Percentiles rank a stretch among this genome's conserved stretches.
These are phyloP conservation scores for Cheilosia variabilis DNA, from an alignment of 2,888 invertebrate genomes.

Conservation along the genomic window DNA sequence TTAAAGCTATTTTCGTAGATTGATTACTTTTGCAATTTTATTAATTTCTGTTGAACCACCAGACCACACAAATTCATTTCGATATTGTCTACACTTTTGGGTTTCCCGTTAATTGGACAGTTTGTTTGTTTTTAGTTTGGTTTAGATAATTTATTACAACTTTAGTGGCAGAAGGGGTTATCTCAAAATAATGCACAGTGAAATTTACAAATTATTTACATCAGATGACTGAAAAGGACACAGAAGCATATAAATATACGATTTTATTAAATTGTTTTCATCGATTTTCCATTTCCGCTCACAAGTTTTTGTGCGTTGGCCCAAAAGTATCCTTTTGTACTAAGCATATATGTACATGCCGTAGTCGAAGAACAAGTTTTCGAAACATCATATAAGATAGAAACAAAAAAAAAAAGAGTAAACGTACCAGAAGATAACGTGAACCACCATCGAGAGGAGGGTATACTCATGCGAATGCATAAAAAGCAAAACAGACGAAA, in stretches of 20 bases:
- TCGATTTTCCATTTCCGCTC: slow-evolving; percentile 62
- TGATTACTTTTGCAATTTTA: slow-evolving; percentile 59
- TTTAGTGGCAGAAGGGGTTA: slow-evolving; percentile 24
- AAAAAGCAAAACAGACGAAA: slow-evolving; percentile 39
- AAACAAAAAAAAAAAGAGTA: slow-evolving; percentile 29
- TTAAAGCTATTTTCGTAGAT: slow-evolving; percentile 72
- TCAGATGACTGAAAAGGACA: slow-evolving; percentile 53
- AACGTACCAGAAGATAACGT: slow-evolving; percentile 41
- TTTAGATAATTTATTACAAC: slow-evolving; percentile 29
- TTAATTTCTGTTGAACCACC: slow-evolving; percentile 45
- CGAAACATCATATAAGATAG: slow-evolving; percentile 31
- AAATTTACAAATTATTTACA: slow-evolving; percentile 58
- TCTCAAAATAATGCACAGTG: slow-evolving; percentile 61
- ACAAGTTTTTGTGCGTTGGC: slow-evolving; percentile 60
- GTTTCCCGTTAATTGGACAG: slow-evolving; percentile 36
- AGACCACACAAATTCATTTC: slow-evolving; percentile 46
- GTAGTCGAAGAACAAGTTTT: slow-evolving; percentile 61
- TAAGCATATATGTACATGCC: not conserved
- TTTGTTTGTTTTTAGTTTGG: slow-evolving; percentile 30
- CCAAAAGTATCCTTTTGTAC: slow-evolving; percentile 53
- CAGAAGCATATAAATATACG: slow-evolving; percentile 16
- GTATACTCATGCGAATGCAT: slow-evolving; percentile 56
- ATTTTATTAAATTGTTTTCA: slow-evolving; percentile 39
- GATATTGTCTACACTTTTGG: slow-evolving; percentile 65
- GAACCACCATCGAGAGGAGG: slow-evolving; percentile 32